These are phyloP conservation scores for Villa cingulata DNA, from an alignment of 2,888 invertebrate species.

Conservation along the genomic window DNA sequence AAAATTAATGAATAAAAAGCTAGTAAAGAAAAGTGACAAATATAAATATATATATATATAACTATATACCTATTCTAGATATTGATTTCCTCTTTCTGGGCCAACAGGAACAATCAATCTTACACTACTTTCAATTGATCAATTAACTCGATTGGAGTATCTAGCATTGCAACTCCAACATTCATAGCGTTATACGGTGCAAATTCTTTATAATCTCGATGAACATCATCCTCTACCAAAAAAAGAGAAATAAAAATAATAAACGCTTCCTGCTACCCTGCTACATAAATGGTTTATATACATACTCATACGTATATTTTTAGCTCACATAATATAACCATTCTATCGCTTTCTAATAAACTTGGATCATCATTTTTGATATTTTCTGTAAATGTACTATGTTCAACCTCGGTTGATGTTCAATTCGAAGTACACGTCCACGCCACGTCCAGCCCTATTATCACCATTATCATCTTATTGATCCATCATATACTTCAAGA, in stretches of 20 bases:
- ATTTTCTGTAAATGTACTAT: conserved; percentile 64
- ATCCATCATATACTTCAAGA: conserved; percentile 75
- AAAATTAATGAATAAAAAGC: background rate
- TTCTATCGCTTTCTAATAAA: conserved; percentile 50
- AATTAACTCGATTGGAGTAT: conserved; percentile 57
- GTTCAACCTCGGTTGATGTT: conserved; percentile 69
- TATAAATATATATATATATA: no score
- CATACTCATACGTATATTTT: background rate
- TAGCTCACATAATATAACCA: conserved; percentile 55
- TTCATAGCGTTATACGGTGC: conserved; percentile 89
- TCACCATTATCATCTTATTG: conserved; percentile 39
- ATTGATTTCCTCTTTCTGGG: conserved; percentile 71
- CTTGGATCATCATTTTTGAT: conserved; percentile 57
- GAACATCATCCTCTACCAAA: conserved; percentile 69
- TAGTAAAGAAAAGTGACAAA: background rate
- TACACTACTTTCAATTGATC: conserved; percentile 47
- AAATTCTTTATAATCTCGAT: conserved; percentile 56
- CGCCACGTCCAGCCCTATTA: conserved; percentile 35
- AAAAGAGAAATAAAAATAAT: background rate
- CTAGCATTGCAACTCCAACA: conserved; percentile 78
- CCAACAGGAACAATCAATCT: conserved; percentile 86
- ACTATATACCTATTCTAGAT: conserved; percentile 54
- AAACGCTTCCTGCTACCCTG: no score
- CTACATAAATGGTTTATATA: background rate
- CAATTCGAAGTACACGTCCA: conserved; percentile 76